Evolutionary conservation across 2,113 vertebrate genomes (phyloP), one percentile per base, ranked within the genome.

Genomic region (Peromyscus californicus): DNA sequence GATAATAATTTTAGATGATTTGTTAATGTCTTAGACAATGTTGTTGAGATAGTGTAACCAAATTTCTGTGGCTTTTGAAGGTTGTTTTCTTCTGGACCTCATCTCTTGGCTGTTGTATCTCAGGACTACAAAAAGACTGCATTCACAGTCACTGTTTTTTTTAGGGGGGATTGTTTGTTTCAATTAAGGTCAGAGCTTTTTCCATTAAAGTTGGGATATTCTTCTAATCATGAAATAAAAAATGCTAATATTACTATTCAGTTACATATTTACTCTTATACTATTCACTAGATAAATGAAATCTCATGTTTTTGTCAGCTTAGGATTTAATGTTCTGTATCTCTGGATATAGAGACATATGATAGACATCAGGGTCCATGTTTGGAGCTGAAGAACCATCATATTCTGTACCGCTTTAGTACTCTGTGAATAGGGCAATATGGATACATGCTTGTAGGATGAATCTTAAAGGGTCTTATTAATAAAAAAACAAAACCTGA

Each of bases 221-320:
- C 48, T 57, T 97, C 12, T 82, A 83, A 67, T 13, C 24, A 80
- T 88, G 36, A 89, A 85, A 93, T 78, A 74, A 97, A 89, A n/a
- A 89, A 48, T 63, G 54, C 39, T 61, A 69, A 12, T 29, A 57
- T 84, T 94, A 78, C 22, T 79, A 91, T 59, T 76, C 70, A 6
- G 29, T 80, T 89, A 78, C 3, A 65, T 59, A 4, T 13, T 39
- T 42, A 76, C n/a, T 82, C 3, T 4, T 82, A 51, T 79, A 76
- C 13, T 5, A 26, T 79, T 89, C 31, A 83, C 26, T 78, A 0
- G 91, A 39, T 78, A 21, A 88, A 0, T 75, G 0, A n/a, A 69
- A 84, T 78, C 13, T 24, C 54, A 39, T 13, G 2, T 93, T 91
- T 54, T 93, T 22, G 57, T 39, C 33, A 31, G 39, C 19, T 69